Evolutionary conservation across 2,113 vertebrate genomes (phyloP).

Genomic region (Neogobius melanostomus): DNA sequence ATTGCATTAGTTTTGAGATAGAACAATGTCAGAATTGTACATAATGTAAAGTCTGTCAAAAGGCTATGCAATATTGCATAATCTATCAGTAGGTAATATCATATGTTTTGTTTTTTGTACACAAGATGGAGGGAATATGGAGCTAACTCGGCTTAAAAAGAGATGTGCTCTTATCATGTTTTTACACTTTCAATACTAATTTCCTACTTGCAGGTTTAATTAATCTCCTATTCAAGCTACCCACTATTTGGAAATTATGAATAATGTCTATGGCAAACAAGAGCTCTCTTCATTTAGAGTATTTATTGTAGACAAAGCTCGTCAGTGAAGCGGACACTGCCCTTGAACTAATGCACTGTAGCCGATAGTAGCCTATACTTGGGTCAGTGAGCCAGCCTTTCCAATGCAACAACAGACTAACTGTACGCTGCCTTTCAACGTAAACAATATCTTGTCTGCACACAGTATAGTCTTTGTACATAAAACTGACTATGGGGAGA

Average conservation of each 20-base stretch:
- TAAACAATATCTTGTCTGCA: background rate
- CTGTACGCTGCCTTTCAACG: background rate
- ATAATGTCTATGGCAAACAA: background rate
- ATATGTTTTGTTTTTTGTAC: background rate
- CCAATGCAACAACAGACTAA: background rate
- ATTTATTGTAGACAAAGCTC: background rate
- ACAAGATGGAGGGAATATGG: background rate
- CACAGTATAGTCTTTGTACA: too few species aligned
- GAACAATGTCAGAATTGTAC: too few species aligned
- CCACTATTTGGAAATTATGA: too few species aligned
- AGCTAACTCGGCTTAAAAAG: background rate
- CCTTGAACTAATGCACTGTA: conserved; percentile 22
- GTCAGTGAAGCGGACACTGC: conserved; percentile 9
- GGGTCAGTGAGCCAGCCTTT: background rate
- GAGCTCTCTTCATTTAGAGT: conserved; percentile 13
- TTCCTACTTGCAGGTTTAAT: too few species aligned
- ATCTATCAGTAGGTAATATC: too few species aligned
- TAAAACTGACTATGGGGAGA: background rate
- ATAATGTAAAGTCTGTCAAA: too few species aligned
- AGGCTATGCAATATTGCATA: too few species aligned
- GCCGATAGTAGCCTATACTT: too few species aligned
- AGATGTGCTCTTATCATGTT: too few species aligned
- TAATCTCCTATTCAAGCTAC: too few species aligned
- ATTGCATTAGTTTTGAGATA: too few species aligned
- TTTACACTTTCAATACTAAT: too few species aligned